Base-by-base conservation (phyloP, 2,113 vertebrate genomes). In the Pitta sordida region DNA sequence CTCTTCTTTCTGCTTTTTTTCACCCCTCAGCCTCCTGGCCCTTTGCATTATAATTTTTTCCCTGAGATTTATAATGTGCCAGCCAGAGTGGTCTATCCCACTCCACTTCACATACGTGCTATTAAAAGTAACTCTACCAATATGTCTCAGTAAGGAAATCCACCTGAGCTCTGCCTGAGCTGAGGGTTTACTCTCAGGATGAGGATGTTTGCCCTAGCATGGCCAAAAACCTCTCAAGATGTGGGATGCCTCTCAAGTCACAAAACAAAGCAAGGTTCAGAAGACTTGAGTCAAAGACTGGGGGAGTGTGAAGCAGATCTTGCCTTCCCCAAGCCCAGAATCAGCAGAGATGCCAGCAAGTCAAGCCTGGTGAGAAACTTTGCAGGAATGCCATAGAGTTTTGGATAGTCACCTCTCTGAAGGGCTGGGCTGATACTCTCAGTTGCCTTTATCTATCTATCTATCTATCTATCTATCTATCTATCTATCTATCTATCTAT, bases 21-120 rank as follows among this genome's bases (percentile, higher is more conserved):
- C 29, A 37, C 14, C 17, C 37, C 46, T 37, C 53, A 59, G 41
- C 52, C 83, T 67, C 34, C 71, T 53, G 43, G 64, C 55, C 77
- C 39, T 81, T 67, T 69, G 26, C 32, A 1, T 46, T 60, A 32
- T 46, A 58, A n/a, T 46, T 44, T 91, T 63, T 65, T 58, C 15
- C 0, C 32, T 15, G 23, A 96, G 92, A 97, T 97, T 96, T 96
- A 96, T 92, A 95, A 97, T 0, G 90, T 94, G 94, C 91, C 79
- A 92, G 74, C 24, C 3, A 0, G 23, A 91, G 76, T 76, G 84
- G 90, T 55, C 76, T 89, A 56, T 90, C 68, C 88, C 52, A 14
- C 32, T 83, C 80, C 67, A 67, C 11, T 2, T 96, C 93, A 96
- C n/a, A 3, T 83, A 85, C 0, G 0, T 73, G 81, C 75, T 86